Percentiles rank a stretch among this genome's conserved stretches.
Evolutionary conservation across 1,140 invertebrate species (phyloP).

Genomic region (Apocrypta bakeri): DNA sequence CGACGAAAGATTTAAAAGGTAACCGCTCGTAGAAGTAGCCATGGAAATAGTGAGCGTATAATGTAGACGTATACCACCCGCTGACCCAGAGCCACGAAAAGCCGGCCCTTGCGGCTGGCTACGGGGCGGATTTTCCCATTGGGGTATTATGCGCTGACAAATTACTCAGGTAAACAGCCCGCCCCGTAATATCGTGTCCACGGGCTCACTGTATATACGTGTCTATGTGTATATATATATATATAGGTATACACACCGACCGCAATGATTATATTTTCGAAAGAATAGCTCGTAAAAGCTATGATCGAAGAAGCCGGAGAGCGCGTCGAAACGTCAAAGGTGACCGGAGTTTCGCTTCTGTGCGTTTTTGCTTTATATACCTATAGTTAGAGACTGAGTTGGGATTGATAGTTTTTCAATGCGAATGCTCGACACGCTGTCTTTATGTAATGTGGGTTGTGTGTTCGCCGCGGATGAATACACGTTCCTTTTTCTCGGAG

Average conservation of each 20-base stretch:
- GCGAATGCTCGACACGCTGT: neutral
- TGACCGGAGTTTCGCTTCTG: neutral
- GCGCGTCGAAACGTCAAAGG: slow-evolving; percentile 18
- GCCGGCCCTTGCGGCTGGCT: slow-evolving; percentile 30
- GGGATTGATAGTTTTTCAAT: neutral
- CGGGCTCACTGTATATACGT: neutral
- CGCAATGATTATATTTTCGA: slow-evolving; percentile 35
- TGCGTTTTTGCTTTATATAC: neutral
- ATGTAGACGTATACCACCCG: slow-evolving; percentile 49
- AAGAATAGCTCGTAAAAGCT: slow-evolving; percentile 19
- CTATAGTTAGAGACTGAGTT: no score
- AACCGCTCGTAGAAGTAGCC: neutral
- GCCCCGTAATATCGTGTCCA: slow-evolving; percentile 48
- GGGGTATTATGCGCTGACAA: slow-evolving; percentile 64
- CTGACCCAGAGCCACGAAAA: slow-evolving; percentile 7
- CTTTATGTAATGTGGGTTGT: neutral
- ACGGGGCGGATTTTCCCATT: slow-evolving; percentile 19
- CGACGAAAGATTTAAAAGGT: slow-evolving; percentile 36
- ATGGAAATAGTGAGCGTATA: neutral
- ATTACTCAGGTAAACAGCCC: slow-evolving; percentile 70
- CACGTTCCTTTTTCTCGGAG: no score
- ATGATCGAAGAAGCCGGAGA: slow-evolving; percentile 24
- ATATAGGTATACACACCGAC: neutral
- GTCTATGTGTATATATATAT: no score
- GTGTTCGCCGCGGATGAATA: no score